Evolutionary conservation across 2,888 invertebrate species (phyloP).

Genomic region (Pyrrhosoma nymphula): DNA sequence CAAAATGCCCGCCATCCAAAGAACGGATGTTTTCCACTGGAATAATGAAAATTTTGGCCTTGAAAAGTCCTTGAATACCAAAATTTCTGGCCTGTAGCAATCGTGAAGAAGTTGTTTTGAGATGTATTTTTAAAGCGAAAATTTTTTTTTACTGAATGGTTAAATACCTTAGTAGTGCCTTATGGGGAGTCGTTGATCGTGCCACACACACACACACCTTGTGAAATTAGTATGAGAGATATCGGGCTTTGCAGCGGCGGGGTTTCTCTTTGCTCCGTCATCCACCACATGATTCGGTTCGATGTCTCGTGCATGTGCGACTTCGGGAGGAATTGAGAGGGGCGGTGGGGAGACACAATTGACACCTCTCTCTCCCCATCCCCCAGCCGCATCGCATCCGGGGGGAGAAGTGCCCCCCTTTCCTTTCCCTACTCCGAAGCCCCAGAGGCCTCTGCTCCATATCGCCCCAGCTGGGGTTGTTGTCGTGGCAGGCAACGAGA

Average conservation of each 20-base stretch:
- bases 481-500: not conserved
- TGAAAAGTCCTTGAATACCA: too few species aligned
- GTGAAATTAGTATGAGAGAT: not conserved
- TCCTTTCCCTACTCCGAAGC: not conserved
- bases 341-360: too few species aligned
- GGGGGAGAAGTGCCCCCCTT: not conserved
- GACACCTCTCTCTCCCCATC: too few species aligned
- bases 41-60: too few species aligned
- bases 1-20: too few species aligned
- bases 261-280: not conserved
- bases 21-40: too few species aligned
- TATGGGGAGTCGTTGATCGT: not conserved
- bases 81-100: too few species aligned
- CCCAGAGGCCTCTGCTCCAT: not conserved
- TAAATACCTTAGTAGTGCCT: too few species aligned
- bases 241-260: not conserved
- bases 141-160: too few species aligned
- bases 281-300: too few species aligned
- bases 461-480: not conserved
- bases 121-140: too few species aligned
- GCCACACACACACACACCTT: not conserved
- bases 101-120: too few species aligned
- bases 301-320: not conserved
- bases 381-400: not conserved
- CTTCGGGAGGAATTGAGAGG: not conserved